A percentile compares a stretch with the other conserved stretches of the same genome.
Evolutionary conservation across 1,140 invertebrate species (phyloP).

Genomic region (Drosophila simulans): DNA sequence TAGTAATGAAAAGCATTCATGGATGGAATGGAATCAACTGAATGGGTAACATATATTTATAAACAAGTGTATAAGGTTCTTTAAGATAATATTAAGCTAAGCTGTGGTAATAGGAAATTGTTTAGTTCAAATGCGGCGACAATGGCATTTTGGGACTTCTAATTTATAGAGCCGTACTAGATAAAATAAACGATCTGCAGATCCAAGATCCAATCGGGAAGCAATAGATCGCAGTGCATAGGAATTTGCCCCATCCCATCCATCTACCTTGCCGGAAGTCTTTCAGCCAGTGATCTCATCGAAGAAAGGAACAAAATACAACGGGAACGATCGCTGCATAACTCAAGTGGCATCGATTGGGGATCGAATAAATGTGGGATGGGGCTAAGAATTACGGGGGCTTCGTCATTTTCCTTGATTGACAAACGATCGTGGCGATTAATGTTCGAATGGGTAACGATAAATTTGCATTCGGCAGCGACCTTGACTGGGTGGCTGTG

Average conservation of each 20-base stretch:
- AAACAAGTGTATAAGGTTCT: too few species aligned
- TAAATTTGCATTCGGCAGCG: conserved; percentile 33
- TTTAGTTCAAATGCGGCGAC: too few species aligned
- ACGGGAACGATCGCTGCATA: conserved; percentile 13
- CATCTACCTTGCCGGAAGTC: conserved; percentile 19
- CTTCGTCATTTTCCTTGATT: conserved; percentile 21
- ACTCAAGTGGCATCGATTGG: conserved; percentile 16
- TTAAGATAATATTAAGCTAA: too few species aligned
- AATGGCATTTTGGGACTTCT: neutral
- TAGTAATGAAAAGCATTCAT: too few species aligned
- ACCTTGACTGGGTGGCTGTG: conserved; percentile 19
- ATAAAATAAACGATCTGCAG: neutral
- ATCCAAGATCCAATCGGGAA: neutral
- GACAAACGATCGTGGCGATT: conserved; percentile 39
- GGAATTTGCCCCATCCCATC: neutral
- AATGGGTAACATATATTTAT: too few species aligned
- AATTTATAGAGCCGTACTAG: neutral
- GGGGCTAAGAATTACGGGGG: neutral
- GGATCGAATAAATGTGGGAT: neutral
- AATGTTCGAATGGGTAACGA: conserved; percentile 28
- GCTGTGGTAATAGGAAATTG: too few species aligned
- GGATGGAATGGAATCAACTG: too few species aligned
- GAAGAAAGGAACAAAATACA: neutral
- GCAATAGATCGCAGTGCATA: neutral
- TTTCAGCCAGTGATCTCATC: conserved; percentile 30